These are phyloP conservation scores for Cheiracanthium punctorium DNA, from an alignment of 2,888 invertebrate genomes.

Conservation along the genomic window DNA sequence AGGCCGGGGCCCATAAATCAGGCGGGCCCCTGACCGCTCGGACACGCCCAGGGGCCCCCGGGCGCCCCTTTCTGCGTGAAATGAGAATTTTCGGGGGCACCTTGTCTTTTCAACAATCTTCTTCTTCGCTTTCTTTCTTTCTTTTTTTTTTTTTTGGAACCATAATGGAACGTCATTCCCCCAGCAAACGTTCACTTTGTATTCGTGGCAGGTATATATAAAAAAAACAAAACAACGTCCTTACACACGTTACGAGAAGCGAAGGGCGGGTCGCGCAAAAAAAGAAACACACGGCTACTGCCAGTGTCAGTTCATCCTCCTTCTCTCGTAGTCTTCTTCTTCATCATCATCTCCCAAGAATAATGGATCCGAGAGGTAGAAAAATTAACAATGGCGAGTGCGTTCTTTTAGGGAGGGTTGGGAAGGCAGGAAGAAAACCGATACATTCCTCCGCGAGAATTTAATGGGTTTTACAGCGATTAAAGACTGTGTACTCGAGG, in stretches of 20 bases:
- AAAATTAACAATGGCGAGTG: not conserved
- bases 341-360: not conserved
- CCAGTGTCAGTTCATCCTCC: not conserved
- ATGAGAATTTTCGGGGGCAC: slow-evolving; percentile 57
- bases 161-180: not conserved
- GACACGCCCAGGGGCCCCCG: slow-evolving; percentile 43
- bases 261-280: not conserved
- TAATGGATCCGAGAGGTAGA: not conserved
- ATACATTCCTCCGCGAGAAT: too few species aligned
- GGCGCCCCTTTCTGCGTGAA: slow-evolving; percentile 21
- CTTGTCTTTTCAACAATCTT: slow-evolving; percentile 56
- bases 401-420: too few species aligned
- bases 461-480: too few species aligned
- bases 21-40: slow-evolving; percentile 51
- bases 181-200: slow-evolving; percentile 9
- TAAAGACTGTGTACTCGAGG: too few species aligned
- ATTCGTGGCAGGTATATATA: slow-evolving; percentile 7
- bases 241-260: too few species aligned
- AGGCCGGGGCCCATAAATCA: slow-evolving; percentile 58
- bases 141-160: not conserved
- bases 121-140: slow-evolving; percentile 2
- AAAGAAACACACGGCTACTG: not conserved
- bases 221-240: too few species aligned
- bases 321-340: too few species aligned
- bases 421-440: too few species aligned